Conservation (phyloP, 2,113 vertebrate genomes). For the Melospiza georgiana region DNA sequence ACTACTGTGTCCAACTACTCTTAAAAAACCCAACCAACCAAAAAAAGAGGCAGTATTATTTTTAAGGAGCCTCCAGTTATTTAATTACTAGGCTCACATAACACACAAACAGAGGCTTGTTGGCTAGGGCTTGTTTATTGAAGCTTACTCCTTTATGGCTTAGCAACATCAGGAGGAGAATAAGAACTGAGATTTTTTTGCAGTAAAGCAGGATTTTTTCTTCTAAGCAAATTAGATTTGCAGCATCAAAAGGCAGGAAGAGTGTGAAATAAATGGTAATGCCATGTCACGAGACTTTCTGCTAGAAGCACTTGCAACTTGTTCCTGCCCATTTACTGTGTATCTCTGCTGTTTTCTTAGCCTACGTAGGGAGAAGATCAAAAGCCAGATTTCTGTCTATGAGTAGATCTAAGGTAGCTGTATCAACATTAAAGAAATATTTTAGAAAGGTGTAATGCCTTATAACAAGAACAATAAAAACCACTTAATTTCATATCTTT, state of each 20-base stretch:
- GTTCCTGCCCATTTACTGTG: not conserved
- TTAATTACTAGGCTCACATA: not conserved
- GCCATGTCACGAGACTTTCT: not conserved
- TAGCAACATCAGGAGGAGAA: not conserved
- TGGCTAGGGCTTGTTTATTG: not conserved
- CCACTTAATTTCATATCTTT: not conserved
- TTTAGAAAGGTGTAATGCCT: not conserved
- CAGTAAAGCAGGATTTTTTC: not conserved
- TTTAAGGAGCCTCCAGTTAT: not conserved
- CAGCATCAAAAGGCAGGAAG: slow-evolving; percentile 17
- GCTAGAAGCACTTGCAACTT: slow-evolving; percentile 1
- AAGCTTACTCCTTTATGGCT: not conserved
- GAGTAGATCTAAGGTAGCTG: not conserved
- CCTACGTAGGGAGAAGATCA: not conserved
- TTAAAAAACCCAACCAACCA: not conserved
- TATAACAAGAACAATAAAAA: not conserved
- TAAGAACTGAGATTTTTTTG: not conserved
- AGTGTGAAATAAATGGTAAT: not conserved
- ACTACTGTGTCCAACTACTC: not conserved
- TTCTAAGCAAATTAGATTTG: not conserved
- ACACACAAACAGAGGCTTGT: not conserved
- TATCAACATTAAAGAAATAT: slow-evolving; percentile 1
- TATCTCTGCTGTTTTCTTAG: not conserved
- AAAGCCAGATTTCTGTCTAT: not conserved
- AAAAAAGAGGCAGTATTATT: not conserved